Conservation (phyloP, 1,140 invertebrate genomes). For the Orius laevigatus region DNA sequence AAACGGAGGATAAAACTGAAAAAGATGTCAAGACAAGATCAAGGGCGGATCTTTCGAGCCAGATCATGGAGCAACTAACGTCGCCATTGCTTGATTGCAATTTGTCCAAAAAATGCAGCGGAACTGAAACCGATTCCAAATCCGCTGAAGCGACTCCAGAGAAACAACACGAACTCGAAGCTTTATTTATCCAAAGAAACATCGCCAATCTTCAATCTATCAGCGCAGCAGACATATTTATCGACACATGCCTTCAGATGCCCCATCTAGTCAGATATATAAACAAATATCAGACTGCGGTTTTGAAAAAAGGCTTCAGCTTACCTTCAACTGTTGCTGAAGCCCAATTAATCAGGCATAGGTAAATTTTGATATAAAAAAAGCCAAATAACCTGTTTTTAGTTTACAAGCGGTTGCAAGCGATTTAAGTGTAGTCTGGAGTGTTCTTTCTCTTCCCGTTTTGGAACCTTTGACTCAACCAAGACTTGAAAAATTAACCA, state of each 20-base stretch:
- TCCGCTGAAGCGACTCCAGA: conserved; percentile 16
- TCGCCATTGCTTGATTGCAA: conserved; percentile 39
- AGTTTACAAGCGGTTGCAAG: conserved; percentile 61
- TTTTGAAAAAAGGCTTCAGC: conserved; percentile 43
- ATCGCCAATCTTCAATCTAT: conserved; percentile 44
- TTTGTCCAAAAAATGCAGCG: conserved; percentile 18
- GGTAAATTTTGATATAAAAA: conserved; percentile 24
- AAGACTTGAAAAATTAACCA: conserved; percentile 60
- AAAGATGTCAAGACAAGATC: conserved; percentile 31
- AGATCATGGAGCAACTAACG: conserved; percentile 46
- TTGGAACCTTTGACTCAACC: conserved; percentile 68
- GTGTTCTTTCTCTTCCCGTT: conserved; percentile 66
- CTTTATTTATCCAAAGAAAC: conserved; percentile 33
- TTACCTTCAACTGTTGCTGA: conserved; percentile 54
- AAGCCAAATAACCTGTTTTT: conserved; percentile 10
- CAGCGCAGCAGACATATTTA: conserved; percentile 58
- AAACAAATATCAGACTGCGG: conserved; percentile 48
- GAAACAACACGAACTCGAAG: conserved; percentile 19
- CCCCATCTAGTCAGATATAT: conserved; percentile 59
- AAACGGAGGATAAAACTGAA: neutral
- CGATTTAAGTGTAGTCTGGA: conserved; percentile 67
- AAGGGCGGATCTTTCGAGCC: conserved; percentile 41
- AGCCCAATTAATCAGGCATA: conserved; percentile 49
- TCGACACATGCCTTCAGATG: conserved; percentile 59
- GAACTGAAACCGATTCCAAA: conserved; percentile 20